Evolutionary conservation across 2,888 invertebrate genomes (phyloP).

Genomic region (Eupithecia dodoneata): DNA sequence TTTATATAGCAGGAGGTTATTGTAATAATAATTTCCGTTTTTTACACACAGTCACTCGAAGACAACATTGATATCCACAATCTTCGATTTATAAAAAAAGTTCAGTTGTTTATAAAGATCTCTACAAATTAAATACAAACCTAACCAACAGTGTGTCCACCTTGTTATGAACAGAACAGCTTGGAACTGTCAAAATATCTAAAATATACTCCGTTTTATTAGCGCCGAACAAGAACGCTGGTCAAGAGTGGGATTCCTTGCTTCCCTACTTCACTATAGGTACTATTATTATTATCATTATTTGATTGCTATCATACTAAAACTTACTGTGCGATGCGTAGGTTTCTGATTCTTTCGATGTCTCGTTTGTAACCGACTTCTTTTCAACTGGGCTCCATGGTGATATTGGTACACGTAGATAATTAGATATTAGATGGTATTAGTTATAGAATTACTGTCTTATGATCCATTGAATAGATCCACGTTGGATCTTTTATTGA

Average conservation of each 20-base stretch:
- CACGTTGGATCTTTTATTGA: background rate
- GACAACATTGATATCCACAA: background rate
- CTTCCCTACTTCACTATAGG: conserved; percentile 52
- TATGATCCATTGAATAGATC: background rate
- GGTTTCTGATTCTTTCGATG: background rate
- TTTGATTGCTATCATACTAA: background rate
- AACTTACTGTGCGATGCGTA: background rate
- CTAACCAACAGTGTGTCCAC: conserved; percentile 55
- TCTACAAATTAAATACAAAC: background rate
- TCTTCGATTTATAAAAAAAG: background rate
- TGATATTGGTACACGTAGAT: background rate
- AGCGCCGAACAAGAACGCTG: conserved; percentile 79
- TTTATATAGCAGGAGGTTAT: background rate
- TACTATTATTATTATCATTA: background rate
- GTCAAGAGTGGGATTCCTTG: conserved; percentile 80
- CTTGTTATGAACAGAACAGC: conserved; percentile 76
- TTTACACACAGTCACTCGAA: background rate
- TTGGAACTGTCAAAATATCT: conserved; percentile 82
- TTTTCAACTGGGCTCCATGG: background rate
- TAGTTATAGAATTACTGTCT: background rate
- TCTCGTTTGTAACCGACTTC: background rate
- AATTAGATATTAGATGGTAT: background rate
- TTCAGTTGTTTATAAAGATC: background rate
- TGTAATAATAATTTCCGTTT: background rate
- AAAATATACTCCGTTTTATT: conserved; percentile 82